Evolutionary conservation across 1,140 invertebrate genomes (phyloP), one percentile per base, ranked within the genome.

Genomic region (Bombus impatiens): DNA sequence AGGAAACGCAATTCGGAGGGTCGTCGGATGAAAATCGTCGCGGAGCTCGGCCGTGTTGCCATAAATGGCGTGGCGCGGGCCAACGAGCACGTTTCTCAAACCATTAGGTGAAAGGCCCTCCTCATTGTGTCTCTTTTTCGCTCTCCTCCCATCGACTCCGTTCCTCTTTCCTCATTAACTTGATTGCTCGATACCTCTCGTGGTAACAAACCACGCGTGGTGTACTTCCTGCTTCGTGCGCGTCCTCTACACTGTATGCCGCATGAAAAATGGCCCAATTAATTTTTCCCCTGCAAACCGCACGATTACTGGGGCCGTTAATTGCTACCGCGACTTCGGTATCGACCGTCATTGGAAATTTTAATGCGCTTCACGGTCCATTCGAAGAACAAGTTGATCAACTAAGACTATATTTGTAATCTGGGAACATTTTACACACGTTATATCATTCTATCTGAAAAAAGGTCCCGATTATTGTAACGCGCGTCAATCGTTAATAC

Each of bases 21-120:
- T 53, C 40, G 76, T 59, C 44, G 9, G 18, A 75, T 47, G 70
- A 82, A 75, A 81, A 81, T 81, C 32, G 47, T 3, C 32, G 32
- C 8, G 37, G 68, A n/a, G 28, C 47, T 53, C 18, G 47, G 18
- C 18, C 3, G 75, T 5, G 70, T 77, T 37, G 62, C 85, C 81
- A 78, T 86, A 86, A 86, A 86, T 86, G 85, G 85, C 40, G 25
- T 40, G 70, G 72, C 65, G 62, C 59, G 57, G 77, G 71, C 79
- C 77, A 75, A 82, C 79, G 84, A 53, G 57, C 78, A 28, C n/a
- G 79, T 86, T 86, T 86, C 84, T 86, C 79, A 82, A 83, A 86
- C 74, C 85, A 86, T 86, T 86, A 86, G 85, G 85, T 78, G 80
- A 86, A 86, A 86, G 85, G 80, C 80, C 74, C 71, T 62, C 74